Conservation (phyloP, 1,140 invertebrate genomes). For the Contarinia nasturtii region DNA sequence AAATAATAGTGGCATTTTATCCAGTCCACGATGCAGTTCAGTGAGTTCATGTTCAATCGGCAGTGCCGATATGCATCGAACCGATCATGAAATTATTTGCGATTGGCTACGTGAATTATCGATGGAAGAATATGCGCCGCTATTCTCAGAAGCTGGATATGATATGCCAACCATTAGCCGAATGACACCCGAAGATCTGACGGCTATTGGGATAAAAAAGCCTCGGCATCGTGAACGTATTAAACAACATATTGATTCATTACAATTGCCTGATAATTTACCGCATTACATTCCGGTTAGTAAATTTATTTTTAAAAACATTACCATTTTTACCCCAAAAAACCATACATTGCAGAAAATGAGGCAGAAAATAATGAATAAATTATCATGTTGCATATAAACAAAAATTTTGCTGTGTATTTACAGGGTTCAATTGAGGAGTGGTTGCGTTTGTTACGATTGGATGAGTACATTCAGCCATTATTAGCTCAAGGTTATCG, state of each 20-base stretch:
- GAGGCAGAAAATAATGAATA: too few relatives aligned
- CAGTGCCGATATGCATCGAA: conserved; percentile 29
- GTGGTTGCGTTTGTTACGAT: conserved; percentile 74
- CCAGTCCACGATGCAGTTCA: conserved; percentile 35
- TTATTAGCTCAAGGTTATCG: conserved; percentile 84
- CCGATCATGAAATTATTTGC: conserved; percentile 43
- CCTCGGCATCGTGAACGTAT: conserved; percentile 90
- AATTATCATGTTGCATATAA: too few relatives aligned
- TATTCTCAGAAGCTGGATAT: conserved; percentile 90
- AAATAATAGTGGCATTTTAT: conserved; percentile 21
- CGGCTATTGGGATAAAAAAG: conserved; percentile 82
- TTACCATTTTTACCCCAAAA: background rate
- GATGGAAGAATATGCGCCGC: conserved; percentile 87
- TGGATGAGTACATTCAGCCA: conserved; percentile 80
- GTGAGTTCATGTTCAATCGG: conserved; percentile 56
- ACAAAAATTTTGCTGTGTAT: too few relatives aligned
- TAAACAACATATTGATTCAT: conserved; percentile 87
- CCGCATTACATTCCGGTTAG: conserved; percentile 80
- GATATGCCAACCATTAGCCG: conserved; percentile 92
- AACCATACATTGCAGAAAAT: background rate
- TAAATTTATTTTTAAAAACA: background rate
- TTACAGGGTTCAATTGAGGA: conserved; percentile 70
- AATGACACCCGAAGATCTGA: conserved; percentile 92
- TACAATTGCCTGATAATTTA: conserved; percentile 84
- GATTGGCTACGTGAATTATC: conserved; percentile 88